Conservation (phyloP, 2,797 vertebrate genomes). For the Xenops minutus region DNA sequence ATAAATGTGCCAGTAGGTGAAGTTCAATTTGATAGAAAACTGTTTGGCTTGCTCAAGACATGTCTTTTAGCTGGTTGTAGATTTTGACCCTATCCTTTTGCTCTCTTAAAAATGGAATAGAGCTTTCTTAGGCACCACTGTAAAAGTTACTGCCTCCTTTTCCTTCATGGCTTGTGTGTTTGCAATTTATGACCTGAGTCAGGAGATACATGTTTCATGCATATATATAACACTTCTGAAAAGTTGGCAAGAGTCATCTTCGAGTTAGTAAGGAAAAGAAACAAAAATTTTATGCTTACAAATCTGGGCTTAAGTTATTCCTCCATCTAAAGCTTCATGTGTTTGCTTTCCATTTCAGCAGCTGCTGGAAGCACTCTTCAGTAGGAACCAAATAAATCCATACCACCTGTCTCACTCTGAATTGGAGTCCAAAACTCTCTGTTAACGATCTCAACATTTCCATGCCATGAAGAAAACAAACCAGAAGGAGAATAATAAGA, state of each 20-base stretch:
- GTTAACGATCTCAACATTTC: not conserved
- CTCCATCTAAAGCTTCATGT: constrained; percentile 12
- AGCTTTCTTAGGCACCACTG: not conserved
- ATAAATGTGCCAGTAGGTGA: not conserved
- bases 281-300: not conserved
- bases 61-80: not conserved
- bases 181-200: not conserved
- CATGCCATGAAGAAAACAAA: not conserved
- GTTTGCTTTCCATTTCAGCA: constrained; percentile 47
- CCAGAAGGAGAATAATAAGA: not conserved
- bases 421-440: not conserved
- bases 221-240: not conserved
- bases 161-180: not conserved
- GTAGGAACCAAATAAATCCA: constrained; percentile 27
- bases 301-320: not conserved
- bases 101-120: not conserved
- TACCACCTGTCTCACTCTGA: constrained; percentile 17
- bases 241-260: not conserved
- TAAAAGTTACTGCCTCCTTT: not conserved
- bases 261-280: not conserved
- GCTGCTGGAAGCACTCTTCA: constrained; percentile 34
- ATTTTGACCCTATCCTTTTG: not conserved
- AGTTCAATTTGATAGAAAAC: not conserved
- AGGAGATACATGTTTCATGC: not conserved
- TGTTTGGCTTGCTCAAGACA: not conserved